Evolutionary conservation across 2,888 invertebrate genomes (phyloP), one percentile per base, ranked within the genome.

Genomic region (Neoitamus cyanurus): DNA sequence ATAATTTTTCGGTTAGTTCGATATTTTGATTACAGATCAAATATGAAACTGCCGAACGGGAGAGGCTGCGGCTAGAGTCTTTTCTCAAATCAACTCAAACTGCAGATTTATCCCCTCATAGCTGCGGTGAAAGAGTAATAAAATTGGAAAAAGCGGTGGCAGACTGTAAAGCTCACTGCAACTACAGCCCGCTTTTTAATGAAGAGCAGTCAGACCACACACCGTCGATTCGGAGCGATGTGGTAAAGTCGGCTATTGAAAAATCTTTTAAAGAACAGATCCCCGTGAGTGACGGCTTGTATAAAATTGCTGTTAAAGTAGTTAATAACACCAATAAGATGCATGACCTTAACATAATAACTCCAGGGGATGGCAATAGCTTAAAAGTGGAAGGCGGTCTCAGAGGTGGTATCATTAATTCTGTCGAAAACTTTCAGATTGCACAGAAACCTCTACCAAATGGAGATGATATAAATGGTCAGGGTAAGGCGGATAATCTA

Each of bases 371-470:
- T 70, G 73, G 83, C 9, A 75, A 48, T 58, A 83, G 31, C 48
- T 36, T 58, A 48, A 75, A 75, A 83, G 30, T 83, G 11, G 83
- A 58, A 20, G 48, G 15, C 11, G 30, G 5, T 42, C 30, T 28
- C 30, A 37, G 70, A 87, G 87, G 70, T 42, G 78, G 70, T 87
- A 90, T 91, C 87, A 86, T 91, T 89, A 90, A 91, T 88, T 91
- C 91, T 89, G 91, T 91, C 90, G 91, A 91, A 91, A 91, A 91
- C 89, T 91, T 91, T 91, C 91, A 91, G 91, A 91, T 91, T 85
- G 89, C 89, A 58, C 90, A 89, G 9, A 90, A 91, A 86, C 87
- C 88, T 4, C 85, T 89, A 30, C 87, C 87, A 70, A 87, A 86
- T 82, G 83, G 20, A 4, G 73, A 84, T 20, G 83, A 85, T 9